phyloP scores from a whole-genome alignment of 2,797 vertebrate genomes.

The Poliocrania exsul region DNA sequence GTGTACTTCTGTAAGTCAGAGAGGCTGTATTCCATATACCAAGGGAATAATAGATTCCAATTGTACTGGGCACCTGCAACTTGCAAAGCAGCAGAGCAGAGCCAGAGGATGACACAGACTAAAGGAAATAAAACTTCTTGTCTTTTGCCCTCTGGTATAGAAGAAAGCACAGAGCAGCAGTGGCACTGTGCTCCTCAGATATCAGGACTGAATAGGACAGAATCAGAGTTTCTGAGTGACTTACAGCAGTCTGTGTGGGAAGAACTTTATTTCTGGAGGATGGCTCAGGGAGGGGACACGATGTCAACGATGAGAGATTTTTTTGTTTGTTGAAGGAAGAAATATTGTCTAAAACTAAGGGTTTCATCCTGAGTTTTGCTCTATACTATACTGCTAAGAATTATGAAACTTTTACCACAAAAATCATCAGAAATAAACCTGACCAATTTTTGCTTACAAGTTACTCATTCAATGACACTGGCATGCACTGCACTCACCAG shows the following conservation, averaged over 20 bases:
- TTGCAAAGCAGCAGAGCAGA: not conserved
- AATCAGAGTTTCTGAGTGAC: not conserved
- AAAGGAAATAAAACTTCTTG: not conserved
- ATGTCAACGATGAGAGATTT: not conserved
- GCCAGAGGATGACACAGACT: not conserved
- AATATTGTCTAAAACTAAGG: not conserved
- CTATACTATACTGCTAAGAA: not conserved
- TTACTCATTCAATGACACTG: not conserved
- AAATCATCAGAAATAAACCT: not conserved
- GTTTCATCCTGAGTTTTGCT: not conserved
- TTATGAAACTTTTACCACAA: not conserved
- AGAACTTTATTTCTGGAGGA: not conserved
- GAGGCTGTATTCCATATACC: not conserved
- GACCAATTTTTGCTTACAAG: not conserved
- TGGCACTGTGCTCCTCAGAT: rapidly evolving
- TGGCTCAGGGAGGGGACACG: not conserved
- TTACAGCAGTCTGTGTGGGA: not conserved
- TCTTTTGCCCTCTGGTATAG: not conserved
- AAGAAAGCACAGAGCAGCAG: not conserved
- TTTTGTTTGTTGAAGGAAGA: not conserved
- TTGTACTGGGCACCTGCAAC: not conserved
- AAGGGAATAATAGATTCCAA: not conserved
- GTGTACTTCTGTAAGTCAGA: not conserved
- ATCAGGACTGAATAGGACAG: not conserved
- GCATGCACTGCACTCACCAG: not conserved